A percentile compares a stretch with the other conserved stretches of the same genome.
These are phyloP conservation scores for Antedon mediterranea DNA, from an alignment of 53 echinoderm and acorn worm genomes.

Conservation along the genomic window DNA sequence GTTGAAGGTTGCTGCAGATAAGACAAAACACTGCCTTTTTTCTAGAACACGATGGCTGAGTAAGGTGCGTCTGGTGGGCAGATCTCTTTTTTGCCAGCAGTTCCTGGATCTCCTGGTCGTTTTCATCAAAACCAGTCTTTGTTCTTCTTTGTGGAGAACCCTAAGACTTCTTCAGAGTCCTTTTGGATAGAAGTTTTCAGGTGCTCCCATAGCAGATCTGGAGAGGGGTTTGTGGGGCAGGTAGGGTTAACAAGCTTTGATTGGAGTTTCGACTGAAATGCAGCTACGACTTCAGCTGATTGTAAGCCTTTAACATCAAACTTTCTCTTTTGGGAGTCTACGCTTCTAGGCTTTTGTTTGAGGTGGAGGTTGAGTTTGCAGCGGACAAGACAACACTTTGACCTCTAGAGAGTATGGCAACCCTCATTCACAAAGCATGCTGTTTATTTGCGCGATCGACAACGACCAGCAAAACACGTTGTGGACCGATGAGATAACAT, in stretches of 20 bases:
- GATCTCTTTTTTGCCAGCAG: not conserved
- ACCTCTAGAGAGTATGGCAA: no score
- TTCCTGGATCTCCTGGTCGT: not conserved
- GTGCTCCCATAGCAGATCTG: no score
- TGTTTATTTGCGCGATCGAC: no score
- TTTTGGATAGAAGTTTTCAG: not conserved
- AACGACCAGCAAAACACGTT: no score
- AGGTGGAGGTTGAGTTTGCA: slow-evolving; percentile 9
- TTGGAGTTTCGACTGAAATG: no score
- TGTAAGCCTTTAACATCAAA: not conserved
- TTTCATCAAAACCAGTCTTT: not conserved
- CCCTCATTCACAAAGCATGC: no score
- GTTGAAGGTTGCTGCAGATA: not conserved
- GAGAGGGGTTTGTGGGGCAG: no score
- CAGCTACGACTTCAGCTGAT: no score
- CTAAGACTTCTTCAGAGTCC: not conserved
- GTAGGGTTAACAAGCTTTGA: no score
- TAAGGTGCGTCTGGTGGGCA: not conserved
- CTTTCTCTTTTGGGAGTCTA: not conserved
- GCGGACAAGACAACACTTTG: slow-evolving; percentile 19
- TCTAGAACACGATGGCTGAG: not conserved
- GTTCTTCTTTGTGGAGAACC: not conserved
- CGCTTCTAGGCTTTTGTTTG: slow-evolving; percentile 2
- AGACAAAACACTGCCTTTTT: not conserved
- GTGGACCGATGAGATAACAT: no score